Evolutionary conservation across 92 coral and sea anemone species (phyloP).

Genomic region (Parazoanthus swiftii): DNA sequence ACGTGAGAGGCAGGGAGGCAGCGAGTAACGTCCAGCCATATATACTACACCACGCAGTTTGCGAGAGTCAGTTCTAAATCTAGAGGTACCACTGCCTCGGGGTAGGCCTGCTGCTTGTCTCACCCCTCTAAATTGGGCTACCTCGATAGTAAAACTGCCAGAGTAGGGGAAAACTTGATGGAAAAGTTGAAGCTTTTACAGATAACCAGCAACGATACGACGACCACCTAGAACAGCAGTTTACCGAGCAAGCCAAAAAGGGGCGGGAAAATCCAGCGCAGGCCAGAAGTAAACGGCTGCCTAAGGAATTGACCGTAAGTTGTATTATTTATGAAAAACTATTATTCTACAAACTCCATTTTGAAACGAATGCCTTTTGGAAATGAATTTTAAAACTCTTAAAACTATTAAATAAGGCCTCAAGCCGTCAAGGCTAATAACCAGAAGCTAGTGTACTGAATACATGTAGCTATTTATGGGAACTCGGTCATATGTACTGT

Average conservation of each 20-base stretch:
- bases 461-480: background rate
- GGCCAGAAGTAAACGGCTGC: no score
- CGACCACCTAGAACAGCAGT: conserved; percentile 28
- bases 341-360: conserved; percentile 20
- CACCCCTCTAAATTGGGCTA: conserved; percentile 18
- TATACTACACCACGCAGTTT: conserved; percentile 32
- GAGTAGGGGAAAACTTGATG: conserved; percentile 28
- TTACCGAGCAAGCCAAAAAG: conserved; percentile 40
- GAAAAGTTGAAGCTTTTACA: conserved; percentile 32
- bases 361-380: background rate
- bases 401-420: conserved; percentile 14
- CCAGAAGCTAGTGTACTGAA: background rate
- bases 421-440: background rate
- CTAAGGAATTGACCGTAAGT: conserved; percentile 39
- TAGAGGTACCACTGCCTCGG: conserved; percentile 33
- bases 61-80: no score
- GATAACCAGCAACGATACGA: conserved; percentile 20
- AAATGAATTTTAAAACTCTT: conserved; percentile 22
- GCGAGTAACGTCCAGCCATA: conserved; percentile 18
- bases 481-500: background rate
- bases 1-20: conserved; percentile 31
- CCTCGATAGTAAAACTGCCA: conserved; percentile 31
- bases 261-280: conserved; percentile 26
- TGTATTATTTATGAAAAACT: conserved; percentile 38
- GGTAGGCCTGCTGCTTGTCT: conserved; percentile 38